Evolutionary conservation across 2,113 vertebrate genomes (phyloP).

Genomic region (Epinephelus fuscoguttatus): DNA sequence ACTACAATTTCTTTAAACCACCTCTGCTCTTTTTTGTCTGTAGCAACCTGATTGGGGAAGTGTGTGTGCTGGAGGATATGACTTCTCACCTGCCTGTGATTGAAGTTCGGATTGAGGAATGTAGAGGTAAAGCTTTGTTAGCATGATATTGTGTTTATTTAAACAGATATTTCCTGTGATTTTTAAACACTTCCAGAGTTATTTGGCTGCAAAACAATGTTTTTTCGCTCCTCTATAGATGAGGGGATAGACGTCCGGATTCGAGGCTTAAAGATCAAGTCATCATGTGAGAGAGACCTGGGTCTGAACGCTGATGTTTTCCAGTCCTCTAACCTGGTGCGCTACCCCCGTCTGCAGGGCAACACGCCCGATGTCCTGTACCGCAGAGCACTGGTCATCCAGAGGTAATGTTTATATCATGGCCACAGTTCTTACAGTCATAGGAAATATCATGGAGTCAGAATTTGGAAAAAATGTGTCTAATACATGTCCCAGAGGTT

Average conservation of each 20-base stretch:
- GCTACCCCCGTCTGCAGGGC: slow-evolving; percentile 96
- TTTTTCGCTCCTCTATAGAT: slow-evolving; percentile 79
- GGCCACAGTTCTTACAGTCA: background rate
- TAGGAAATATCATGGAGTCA: background rate
- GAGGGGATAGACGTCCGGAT: slow-evolving; percentile 97
- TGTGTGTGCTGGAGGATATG: slow-evolving; percentile 97
- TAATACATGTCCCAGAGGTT: background rate
- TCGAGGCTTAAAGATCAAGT: slow-evolving; percentile 96
- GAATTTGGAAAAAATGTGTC: background rate
- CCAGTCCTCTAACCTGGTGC: slow-evolving; percentile 93
- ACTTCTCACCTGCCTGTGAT: slow-evolving; percentile 92
- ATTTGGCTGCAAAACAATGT: background rate
- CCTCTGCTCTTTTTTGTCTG: background rate
- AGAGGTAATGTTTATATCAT: slow-evolving; percentile 85
- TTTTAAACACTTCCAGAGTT: background rate
- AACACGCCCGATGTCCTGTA: slow-evolving; percentile 93
- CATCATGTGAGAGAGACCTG: slow-evolving; percentile 92
- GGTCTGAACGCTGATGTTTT: slow-evolving; percentile 96
- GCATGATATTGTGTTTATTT: background rate
- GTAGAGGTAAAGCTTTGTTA: slow-evolving; percentile 87
- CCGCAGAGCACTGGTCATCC: slow-evolving; percentile 91
- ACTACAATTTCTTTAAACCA: background rate
- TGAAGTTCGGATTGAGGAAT: slow-evolving; percentile 95
- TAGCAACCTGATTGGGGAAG: slow-evolving; percentile 95
- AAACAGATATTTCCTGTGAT: background rate